These are phyloP conservation scores for Sorex maritimensis DNA, from an alignment of 2,797 vertebrate genomes.

Conservation along the genomic window DNA sequence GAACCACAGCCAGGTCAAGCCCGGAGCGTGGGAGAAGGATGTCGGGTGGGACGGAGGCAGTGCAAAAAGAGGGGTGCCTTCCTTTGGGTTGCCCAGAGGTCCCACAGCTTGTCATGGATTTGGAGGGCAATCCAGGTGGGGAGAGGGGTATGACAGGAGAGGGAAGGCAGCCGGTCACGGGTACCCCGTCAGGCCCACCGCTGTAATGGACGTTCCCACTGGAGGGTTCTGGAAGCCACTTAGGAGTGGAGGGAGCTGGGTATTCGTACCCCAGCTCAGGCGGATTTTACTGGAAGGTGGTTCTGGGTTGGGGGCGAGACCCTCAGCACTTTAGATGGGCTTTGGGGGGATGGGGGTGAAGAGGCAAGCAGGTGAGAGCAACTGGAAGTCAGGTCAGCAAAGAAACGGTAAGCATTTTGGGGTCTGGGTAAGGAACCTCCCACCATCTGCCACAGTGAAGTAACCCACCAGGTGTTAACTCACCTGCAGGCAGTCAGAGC, in stretches of 20 bases:
- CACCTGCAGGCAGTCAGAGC: no score
- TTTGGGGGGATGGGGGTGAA: not conserved
- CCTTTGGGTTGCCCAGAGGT: not conserved
- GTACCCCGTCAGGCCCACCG: not conserved
- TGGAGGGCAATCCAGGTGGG: not conserved
- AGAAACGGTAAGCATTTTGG: not conserved
- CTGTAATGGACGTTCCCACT: not conserved
- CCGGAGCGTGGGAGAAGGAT: not conserved
- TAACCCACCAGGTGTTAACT: not conserved
- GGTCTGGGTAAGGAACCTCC: not conserved
- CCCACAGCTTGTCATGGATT: not conserved
- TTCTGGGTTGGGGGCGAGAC: not conserved
- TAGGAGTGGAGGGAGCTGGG: not conserved
- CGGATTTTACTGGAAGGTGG: not conserved
- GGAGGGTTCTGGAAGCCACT: not conserved
- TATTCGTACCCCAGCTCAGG: not conserved
- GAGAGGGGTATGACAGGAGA: not conserved
- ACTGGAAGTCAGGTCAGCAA: not conserved
- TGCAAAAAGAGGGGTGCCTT: not conserved
- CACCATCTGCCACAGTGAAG: not conserved
- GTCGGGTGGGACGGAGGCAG: not conserved
- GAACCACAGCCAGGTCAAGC: slow-evolving; percentile 19
- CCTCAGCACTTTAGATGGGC: not conserved
- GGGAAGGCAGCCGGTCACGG: not conserved
- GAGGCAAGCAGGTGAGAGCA: not conserved